phyloP scores from a whole-genome alignment of 2,888 invertebrate species.

The Andrena camellia region DNA sequence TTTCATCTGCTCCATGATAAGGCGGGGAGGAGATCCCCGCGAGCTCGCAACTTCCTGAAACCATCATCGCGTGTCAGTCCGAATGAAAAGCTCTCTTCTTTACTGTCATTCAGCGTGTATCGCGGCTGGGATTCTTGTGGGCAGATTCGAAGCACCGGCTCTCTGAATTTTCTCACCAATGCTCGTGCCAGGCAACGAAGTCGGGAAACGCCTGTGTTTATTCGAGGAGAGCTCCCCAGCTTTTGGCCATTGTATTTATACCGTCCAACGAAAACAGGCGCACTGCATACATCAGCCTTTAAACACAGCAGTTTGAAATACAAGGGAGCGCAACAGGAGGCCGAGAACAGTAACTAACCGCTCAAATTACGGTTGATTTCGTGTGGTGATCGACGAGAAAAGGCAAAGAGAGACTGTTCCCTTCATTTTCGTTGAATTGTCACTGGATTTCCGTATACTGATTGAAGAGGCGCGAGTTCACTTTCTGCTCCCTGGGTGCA shows the following conservation, averaged over 20 bases:
- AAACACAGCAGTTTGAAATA: constrained; percentile 61
- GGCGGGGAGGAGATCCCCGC: neutral
- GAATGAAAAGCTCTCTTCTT: neutral
- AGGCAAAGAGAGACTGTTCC: neutral
- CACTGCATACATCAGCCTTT: constrained; percentile 57
- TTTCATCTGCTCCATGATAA: neutral
- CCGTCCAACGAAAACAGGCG: constrained; percentile 66
- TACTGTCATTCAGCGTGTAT: neutral
- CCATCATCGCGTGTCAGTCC: neutral
- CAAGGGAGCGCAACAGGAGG: constrained; percentile 14
- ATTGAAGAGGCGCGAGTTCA: neutral
- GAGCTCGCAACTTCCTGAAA: neutral
- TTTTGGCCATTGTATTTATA: constrained; percentile 72
- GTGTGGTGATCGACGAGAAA: neutral
- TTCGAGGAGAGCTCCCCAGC: constrained; percentile 56
- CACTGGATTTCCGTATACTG: too few species aligned
- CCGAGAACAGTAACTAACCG: constrained; percentile 21
- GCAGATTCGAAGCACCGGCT: constrained; percentile 16
- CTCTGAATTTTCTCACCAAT: constrained; percentile 42
- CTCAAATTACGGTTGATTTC: constrained; percentile 15
- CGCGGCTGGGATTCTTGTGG: constrained; percentile 16
- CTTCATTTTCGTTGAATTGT: neutral
- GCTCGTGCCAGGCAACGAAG: constrained; percentile 45
- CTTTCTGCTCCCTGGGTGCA: too few species aligned
- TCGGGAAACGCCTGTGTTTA: constrained; percentile 62